Evolutionary conservation across 2,113 vertebrate genomes (phyloP), one percentile per base, ranked within the genome.

Genomic region (Campylomormyrus numenius): DNA sequence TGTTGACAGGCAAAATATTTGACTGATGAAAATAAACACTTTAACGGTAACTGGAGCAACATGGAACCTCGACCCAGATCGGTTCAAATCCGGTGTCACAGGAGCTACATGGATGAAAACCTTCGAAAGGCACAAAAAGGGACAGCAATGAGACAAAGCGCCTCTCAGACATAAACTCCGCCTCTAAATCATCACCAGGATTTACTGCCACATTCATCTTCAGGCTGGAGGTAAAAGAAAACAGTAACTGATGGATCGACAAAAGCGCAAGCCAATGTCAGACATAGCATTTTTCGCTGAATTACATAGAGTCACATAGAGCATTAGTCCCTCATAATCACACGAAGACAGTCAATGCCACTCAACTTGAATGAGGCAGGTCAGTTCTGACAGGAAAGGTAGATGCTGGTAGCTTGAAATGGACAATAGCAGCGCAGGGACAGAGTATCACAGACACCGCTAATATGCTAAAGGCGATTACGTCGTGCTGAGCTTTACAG

Each of bases 401-500:
- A 42, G 80, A 85, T 42, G 39, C 83, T 46, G 19, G 39, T 24
- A 80, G 35, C 74, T 48, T 85, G 83, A 48, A 48, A 45, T 83
- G 39, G 19, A 45, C 80, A 85, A 48, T 9, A 19, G 21, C 21
- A n/a, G 83, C 24, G 42, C 42, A 45, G 42, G 19, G 17, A 83
- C 77, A 27, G 62, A n/a, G 84, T 27, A 88, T 21, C 85, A 52
- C 88, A 45, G 27, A 90, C 90, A 92, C 92, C 87, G 89, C 77
- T 62, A 62, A 62, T 92, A 91, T 93, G 92, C 90, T 92, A 95
- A 95, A 94, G 93, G 91, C 93, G 93, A 95, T 96, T 95, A 96
- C 91, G 8, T 94, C 94, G 91, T 93, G 94, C 94, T 95, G 94
- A 95, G 93, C 91, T 70, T 93, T 58, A 92, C 93, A 94, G 93